phyloP scores from a whole-genome alignment of 1,140 invertebrate species.

The Drosophila burlai region DNA sequence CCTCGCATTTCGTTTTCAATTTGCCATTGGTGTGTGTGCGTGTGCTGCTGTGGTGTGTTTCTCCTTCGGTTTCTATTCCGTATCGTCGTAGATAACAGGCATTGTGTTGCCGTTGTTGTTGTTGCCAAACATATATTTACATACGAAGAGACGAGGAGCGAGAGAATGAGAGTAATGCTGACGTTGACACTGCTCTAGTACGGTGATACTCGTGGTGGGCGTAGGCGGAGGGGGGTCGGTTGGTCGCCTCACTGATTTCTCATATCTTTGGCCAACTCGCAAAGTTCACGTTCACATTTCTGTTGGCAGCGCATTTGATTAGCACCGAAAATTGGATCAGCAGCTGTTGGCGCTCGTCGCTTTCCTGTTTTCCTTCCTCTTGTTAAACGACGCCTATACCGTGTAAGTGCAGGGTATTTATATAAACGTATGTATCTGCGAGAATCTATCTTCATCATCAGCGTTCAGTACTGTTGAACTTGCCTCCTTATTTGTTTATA shows the following conservation, averaged over 20 bases:
- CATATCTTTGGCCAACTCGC: constrained; percentile 35
- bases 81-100: constrained; percentile 65
- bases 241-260: constrained; percentile 16
- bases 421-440: not conserved
- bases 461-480: not conserved
- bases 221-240: not conserved
- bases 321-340: constrained; percentile 50
- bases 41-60: constrained; percentile 51
- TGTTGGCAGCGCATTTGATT: constrained; percentile 41
- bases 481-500: not conserved
- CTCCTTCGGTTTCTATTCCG: constrained; percentile 55
- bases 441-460: not conserved
- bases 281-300: constrained; percentile 42
- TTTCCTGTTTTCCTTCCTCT: constrained; percentile 6
- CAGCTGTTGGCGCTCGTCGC: constrained; percentile 38
- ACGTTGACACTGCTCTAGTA: constrained; percentile 48
- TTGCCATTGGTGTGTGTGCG: constrained; percentile 39
- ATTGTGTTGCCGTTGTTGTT: constrained; percentile 44
- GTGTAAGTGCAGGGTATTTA: not conserved
- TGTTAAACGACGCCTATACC: not conserved
- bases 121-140: constrained; percentile 72
- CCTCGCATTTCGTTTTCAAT: constrained; percentile 74
- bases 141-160: constrained; percentile 27
- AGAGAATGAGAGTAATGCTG: constrained; percentile 38
- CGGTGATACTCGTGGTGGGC: constrained; percentile 13